A percentile compares a stretch with the other conserved stretches of the same genome.
phyloP scores from a whole-genome alignment of 2,888 invertebrate genomes.

The Drosophila tripunctata region DNA sequence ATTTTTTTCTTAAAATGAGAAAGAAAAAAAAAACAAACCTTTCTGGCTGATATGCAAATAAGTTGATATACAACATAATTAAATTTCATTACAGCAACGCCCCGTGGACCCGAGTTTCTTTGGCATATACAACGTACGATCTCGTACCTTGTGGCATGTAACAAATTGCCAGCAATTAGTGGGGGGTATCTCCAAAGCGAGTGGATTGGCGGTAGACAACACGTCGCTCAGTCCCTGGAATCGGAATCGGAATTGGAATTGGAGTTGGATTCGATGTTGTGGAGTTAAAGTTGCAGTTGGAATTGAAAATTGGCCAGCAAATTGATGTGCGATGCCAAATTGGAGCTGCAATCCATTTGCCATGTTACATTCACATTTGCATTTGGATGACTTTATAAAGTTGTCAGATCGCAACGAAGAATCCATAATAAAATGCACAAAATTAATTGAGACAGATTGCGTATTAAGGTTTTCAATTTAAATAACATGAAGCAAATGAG shows the following conservation, averaged over 20 bases:
- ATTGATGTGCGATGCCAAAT: slow-evolving; percentile 55
- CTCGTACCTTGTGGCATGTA: slow-evolving; percentile 52
- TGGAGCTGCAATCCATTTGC: slow-evolving; percentile 54
- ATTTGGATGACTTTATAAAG: slow-evolving; percentile 43
- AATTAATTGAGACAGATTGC: slow-evolving; percentile 55
- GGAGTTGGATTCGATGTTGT: background rate
- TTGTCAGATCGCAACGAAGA: slow-evolving; percentile 23
- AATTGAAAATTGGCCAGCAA: slow-evolving; percentile 24
- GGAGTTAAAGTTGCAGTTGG: background rate
- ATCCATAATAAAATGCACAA: slow-evolving; percentile 47
- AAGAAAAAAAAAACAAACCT: slow-evolving; percentile 36
- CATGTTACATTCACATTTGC: slow-evolving; percentile 30
- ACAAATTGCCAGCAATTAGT: slow-evolving; percentile 78
- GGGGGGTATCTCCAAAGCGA: slow-evolving; percentile 46
- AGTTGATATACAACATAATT: slow-evolving; percentile 80
- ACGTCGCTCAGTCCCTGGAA: slow-evolving; percentile 12
- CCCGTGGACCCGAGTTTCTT: slow-evolving; percentile 49
- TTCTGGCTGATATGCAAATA: slow-evolving; percentile 72
- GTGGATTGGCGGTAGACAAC: slow-evolving; percentile 18
- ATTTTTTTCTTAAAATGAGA: background rate
- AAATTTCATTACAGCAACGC: slow-evolving; percentile 78
- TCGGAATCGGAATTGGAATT: slow-evolving; percentile 4
- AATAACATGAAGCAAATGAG: slow-evolving; percentile 4
- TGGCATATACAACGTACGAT: slow-evolving; percentile 20
- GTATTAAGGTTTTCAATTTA: slow-evolving; percentile 3